phyloP scores from a whole-genome alignment of 1,140 invertebrate genomes.

The Linepithema humile region DNA sequence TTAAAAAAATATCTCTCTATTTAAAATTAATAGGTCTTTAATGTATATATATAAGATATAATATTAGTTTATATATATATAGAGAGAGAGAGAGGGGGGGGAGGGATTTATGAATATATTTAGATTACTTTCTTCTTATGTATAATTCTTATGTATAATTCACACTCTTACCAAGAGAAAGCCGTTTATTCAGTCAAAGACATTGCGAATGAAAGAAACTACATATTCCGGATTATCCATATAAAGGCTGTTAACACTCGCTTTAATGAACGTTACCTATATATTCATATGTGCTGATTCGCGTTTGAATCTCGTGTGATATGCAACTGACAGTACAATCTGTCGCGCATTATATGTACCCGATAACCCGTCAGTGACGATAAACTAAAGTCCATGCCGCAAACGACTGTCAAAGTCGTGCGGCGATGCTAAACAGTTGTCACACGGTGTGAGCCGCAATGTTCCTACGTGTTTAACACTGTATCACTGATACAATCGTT shows the following conservation, averaged over 20 bases:
- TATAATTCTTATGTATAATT: no score
- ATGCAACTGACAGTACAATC: conserved; percentile 17
- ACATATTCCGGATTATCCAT: not conserved
- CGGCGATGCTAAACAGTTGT: not conserved
- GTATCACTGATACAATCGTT: conserved; percentile 7
- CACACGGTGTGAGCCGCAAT: not conserved
- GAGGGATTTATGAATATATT: no score
- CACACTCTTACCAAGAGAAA: not conserved
- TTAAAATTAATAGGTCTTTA: not conserved
- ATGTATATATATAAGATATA: no score
- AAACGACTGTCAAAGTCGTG: conserved; percentile 40
- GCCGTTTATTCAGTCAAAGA: not conserved
- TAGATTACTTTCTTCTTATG: no score
- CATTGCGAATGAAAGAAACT: not conserved
- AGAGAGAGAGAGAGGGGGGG: no score
- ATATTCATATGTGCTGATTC: not conserved
- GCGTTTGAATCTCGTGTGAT: conserved; percentile 19
- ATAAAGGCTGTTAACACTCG: not conserved
- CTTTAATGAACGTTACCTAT: conserved; percentile 10
- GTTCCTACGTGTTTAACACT: conserved; percentile 11
- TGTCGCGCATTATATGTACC: conserved; percentile 13
- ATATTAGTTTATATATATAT: no score
- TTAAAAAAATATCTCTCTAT: not conserved
- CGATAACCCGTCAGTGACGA: conserved; percentile 1
- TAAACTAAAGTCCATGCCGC: conserved; percentile 32